Evolutionary conservation across 1,140 invertebrate species (phyloP).

Genomic region (Batillaria attramentaria): DNA sequence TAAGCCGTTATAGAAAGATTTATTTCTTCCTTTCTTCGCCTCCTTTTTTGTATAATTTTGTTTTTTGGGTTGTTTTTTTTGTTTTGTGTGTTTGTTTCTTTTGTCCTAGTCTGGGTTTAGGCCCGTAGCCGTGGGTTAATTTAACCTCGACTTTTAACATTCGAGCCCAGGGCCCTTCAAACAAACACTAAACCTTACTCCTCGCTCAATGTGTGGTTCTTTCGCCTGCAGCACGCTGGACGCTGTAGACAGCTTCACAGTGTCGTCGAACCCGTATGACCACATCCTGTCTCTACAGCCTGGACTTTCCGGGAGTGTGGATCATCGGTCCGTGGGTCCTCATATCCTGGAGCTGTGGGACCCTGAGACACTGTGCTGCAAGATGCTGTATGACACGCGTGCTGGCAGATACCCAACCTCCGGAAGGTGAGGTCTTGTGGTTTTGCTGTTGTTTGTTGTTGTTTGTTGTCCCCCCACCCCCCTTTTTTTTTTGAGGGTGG

Average conservation of each 20-base stretch:
- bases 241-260: slow-evolving; percentile 72
- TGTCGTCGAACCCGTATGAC: slow-evolving; percentile 71
- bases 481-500: too few relatives aligned
- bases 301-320: slow-evolving; percentile 72
- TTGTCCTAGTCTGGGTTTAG: too few relatives aligned
- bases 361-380: slow-evolving; percentile 69
- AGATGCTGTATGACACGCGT: slow-evolving; percentile 73
- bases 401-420: slow-evolving; percentile 70
- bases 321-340: slow-evolving; percentile 73
- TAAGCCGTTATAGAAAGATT: too few relatives aligned
- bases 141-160: too few relatives aligned
- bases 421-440: slow-evolving; percentile 62
- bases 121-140: too few relatives aligned
- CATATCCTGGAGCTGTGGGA: slow-evolving; percentile 75
- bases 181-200: not conserved
- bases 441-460: not conserved
- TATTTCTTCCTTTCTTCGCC: too few relatives aligned
- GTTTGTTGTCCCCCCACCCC: too few relatives aligned
- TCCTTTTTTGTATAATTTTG: too few relatives aligned
- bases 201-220: slow-evolving; percentile 32
- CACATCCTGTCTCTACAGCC: slow-evolving; percentile 66
- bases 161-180: too few relatives aligned
- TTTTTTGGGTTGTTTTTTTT: too few relatives aligned
- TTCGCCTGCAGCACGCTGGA: slow-evolving; percentile 71
- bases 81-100: too few relatives aligned